Base-by-base conservation (phyloP, 2,888 invertebrate species). In the Sialis lutaria region DNA sequence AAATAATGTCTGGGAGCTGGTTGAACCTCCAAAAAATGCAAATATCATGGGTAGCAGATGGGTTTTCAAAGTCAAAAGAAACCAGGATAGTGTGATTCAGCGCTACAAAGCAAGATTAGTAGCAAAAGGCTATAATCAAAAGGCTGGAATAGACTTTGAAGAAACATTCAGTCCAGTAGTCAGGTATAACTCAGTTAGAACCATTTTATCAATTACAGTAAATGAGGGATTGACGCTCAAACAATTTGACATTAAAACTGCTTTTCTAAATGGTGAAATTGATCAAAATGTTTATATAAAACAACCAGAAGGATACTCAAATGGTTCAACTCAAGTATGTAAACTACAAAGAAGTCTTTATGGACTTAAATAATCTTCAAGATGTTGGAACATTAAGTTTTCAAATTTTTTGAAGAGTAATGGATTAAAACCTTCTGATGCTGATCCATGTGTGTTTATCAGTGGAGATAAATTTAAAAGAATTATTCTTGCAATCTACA, bases 131-230 rank as follows among this genome's bases (percentile, higher is more conserved):
- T 53, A 50, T 41, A 32, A 50, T 5, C 54, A 53, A 44, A 45
- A 34, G 13, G 12, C 42, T 45, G 53, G 54, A 4, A 50, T 48
- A 9, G 54, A 55, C 43, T 54, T 51, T 47, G 48, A 52, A 40
- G 52, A 57, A 49, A 56, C 50, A 6, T 54, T 50, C 43, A 52
- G 54, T 33, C 55, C 55, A 10, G 54, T 55, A 2, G 54, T 34
- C 6, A 34, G 34, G 34, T 53, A 48, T 41, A 45, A 50, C 33
- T 54, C 53, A 7, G 51, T 55, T 39, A 50, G 51, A 42, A 42
- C 51, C 46, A 49, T 54, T 7, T 34, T 34, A 7, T 34, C 34
- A 7, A 34, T 34, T 9, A 34, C 9, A 7, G 34, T 9, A 6
- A 34, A 9, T 34, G 34, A 34, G 9, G 34, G 9, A 7, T n/a